Conservation (phyloP, 2,797 vertebrate genomes). For the Anguilla megastoma region DNA sequence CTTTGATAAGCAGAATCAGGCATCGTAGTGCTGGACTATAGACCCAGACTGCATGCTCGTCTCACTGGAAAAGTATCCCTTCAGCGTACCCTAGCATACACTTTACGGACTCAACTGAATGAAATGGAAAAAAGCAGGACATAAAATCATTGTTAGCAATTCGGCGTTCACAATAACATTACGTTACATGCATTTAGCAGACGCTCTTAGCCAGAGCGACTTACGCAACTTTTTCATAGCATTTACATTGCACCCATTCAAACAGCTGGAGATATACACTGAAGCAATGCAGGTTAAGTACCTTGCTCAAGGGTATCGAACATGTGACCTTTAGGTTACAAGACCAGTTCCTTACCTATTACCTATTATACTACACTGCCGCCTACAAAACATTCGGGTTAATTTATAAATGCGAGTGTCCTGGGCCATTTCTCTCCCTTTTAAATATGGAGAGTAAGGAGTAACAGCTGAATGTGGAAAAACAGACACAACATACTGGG, state of each 20-base stretch:
- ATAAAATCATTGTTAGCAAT: not conserved
- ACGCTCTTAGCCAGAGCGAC: too few species aligned
- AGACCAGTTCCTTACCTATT: too few species aligned
- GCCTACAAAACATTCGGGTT: not conserved
- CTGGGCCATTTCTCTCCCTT: not conserved
- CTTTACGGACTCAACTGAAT: not conserved
- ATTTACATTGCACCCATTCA: too few species aligned
- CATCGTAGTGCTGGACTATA: not conserved
- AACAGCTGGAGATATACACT: too few species aligned
- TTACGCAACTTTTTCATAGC: too few species aligned
- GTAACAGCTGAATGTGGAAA: not conserved
- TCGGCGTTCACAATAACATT: not conserved
- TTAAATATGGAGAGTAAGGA: not conserved
- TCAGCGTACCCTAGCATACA: not conserved
- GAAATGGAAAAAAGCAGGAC: not conserved
- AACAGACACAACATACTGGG: not conserved
- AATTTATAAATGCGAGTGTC: not conserved
- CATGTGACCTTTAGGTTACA: too few species aligned
- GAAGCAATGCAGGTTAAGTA: too few species aligned
- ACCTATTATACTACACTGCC: too few species aligned
- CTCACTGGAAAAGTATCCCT: slow-evolving; percentile 4
- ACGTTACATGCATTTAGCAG: too few species aligned
- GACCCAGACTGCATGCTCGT: slow-evolving; percentile 39
- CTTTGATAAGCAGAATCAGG: not conserved
- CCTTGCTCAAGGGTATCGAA: too few species aligned